A percentile compares a stretch with the other conserved stretches of the same genome.
These are phyloP conservation scores for Euura saliciscinereae DNA, from an alignment of 1,140 invertebrate genomes.

Conservation along the genomic window DNA sequence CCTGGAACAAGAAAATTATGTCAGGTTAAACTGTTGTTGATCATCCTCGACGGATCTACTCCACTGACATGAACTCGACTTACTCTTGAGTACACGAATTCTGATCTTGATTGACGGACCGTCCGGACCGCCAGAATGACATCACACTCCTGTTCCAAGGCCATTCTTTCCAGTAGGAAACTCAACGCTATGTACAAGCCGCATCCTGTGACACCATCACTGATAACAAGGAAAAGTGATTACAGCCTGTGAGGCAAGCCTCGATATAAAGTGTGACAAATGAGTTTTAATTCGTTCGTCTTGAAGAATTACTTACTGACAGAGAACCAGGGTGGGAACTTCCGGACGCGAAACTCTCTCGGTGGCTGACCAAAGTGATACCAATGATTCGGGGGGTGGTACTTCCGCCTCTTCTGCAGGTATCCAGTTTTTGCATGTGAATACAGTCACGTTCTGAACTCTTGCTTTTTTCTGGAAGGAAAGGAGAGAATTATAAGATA, in stretches of 20 bases:
- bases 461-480: not conserved
- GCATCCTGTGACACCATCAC: constrained; percentile 46
- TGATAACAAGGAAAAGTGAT: constrained; percentile 18
- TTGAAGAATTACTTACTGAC: constrained; percentile 30
- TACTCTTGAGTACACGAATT: constrained; percentile 37
- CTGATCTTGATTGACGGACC: constrained; percentile 41
- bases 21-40: too few species aligned
- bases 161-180: constrained; percentile 51
- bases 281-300: too few species aligned
- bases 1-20: constrained; percentile 10
- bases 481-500: too few species aligned
- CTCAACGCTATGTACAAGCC: constrained; percentile 44
- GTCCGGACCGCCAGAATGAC: constrained; percentile 46
- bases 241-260: too few species aligned
- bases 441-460: constrained; percentile 31
- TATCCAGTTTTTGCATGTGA: constrained; percentile 34
- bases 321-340: constrained; percentile 32
- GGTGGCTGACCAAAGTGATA: constrained; percentile 34
- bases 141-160: constrained; percentile 50
- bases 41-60: too few species aligned
- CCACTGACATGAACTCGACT: not conserved
- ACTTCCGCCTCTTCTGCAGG: constrained; percentile 26
- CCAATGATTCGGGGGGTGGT: constrained; percentile 26
- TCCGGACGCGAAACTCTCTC: constrained; percentile 31
- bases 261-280: too few species aligned